Conservation (phyloP, 1,140 invertebrate species). For the Antheraea pernyi region DNA sequence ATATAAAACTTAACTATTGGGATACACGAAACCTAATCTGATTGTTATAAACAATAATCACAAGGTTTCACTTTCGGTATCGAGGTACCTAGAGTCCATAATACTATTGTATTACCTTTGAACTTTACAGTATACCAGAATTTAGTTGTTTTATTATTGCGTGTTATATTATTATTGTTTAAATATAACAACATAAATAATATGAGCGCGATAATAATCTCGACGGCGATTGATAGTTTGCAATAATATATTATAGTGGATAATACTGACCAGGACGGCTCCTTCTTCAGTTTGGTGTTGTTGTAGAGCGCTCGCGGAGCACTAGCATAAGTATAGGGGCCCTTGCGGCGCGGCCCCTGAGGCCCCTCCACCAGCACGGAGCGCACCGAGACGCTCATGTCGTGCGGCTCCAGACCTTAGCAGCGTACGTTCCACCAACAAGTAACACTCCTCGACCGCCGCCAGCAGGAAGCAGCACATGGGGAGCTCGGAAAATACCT, state of each 20-base stretch:
- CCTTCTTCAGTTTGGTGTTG: slow-evolving; percentile 65
- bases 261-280: slow-evolving; percentile 67
- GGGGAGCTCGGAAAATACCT: slow-evolving; percentile 2
- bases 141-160: no score
- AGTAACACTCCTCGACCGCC: slow-evolving; percentile 42
- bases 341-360: slow-evolving; percentile 48
- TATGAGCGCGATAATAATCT: no score
- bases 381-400: slow-evolving; percentile 64
- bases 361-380: slow-evolving; percentile 61
- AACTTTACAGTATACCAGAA: no score
- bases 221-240: background rate
- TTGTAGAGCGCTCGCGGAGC: slow-evolving; percentile 72
- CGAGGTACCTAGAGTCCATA: no score
- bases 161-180: no score
- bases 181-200: no score
- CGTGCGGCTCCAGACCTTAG: slow-evolving; percentile 18
- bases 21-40: background rate
- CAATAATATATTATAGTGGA: background rate
- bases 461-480: slow-evolving; percentile 54
- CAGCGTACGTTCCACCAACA: slow-evolving; percentile 28
- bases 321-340: slow-evolving; percentile 72
- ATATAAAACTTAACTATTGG: background rate
- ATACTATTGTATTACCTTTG: no score
- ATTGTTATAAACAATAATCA: background rate
- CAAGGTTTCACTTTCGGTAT: background rate